A percentile compares a stretch with the other conserved stretches of the same genome.
These are phyloP conservation scores for Palythoa grandis DNA, from an alignment of 92 coral and sea anemone genomes.

Conservation along the genomic window DNA sequence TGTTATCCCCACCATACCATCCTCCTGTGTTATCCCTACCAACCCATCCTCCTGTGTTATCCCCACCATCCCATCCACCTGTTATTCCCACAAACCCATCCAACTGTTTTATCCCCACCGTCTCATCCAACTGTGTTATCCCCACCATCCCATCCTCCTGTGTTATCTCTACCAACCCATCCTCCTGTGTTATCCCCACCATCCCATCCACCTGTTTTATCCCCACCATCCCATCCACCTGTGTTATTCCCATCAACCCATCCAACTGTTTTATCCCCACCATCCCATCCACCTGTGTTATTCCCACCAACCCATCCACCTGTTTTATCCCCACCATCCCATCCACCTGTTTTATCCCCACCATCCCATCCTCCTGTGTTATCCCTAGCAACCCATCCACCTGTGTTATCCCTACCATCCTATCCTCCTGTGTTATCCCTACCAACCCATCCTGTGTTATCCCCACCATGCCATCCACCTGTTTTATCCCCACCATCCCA, in stretches of 20 bases:
- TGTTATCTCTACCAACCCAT: no score
- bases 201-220: no score
- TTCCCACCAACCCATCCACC: not conserved
- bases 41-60: no score
- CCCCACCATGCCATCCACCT: not conserved
- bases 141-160: no score
- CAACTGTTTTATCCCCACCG: no score
- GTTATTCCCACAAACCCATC: not conserved
- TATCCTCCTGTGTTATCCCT: not conserved
- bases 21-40: no score
- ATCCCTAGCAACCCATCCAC: not conserved
- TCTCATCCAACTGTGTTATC: no score
- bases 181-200: no score
- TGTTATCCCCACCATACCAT: no score
- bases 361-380: not conserved
- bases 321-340: not conserved
- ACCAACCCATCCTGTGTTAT: not conserved
- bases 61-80: not conserved
- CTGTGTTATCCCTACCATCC: not conserved
- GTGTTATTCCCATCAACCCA: no score
- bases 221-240: not conserved
- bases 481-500: not conserved
- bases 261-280: not conserved
- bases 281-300: not conserved
- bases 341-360: not conserved